phyloP scores from a whole-genome alignment of 2,797 vertebrate species.

The Xerus rutilus region DNA sequence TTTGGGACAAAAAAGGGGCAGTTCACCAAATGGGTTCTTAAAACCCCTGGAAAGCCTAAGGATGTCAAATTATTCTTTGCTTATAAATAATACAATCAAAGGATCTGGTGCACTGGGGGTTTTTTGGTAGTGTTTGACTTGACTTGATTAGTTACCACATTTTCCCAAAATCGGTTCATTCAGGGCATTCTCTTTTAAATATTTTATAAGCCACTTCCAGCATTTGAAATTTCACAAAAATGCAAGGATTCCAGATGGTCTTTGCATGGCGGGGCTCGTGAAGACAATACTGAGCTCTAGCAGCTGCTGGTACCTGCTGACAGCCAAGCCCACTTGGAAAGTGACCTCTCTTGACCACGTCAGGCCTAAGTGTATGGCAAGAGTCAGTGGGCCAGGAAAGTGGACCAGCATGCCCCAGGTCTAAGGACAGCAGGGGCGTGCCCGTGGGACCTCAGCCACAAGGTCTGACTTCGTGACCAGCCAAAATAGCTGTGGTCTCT shows the following conservation, averaged over 20 bases:
- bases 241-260: constrained; percentile 5
- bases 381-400: not conserved
- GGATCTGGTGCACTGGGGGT: not conserved
- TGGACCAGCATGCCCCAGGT: no score
- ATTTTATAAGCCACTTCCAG: not conserved
- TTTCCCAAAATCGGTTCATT: not conserved
- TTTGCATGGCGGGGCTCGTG: not conserved
- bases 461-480: not conserved
- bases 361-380: not conserved
- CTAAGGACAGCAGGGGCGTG: not conserved
- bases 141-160: not conserved
- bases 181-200: not conserved
- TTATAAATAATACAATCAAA: constrained; percentile 21
- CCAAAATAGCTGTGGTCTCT: not conserved
- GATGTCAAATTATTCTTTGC: not conserved
- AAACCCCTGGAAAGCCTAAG: not conserved
- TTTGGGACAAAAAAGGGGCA: not conserved
- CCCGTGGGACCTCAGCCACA: not conserved
- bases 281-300: not conserved
- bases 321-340: not conserved
- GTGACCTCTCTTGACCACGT: not conserved
- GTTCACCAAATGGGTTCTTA: not conserved
- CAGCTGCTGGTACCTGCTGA: not conserved
- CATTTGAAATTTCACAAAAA: not conserved
- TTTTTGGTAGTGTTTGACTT: constrained; percentile 25